Evolutionary conservation across 1,140 invertebrate species (phyloP), one percentile per base, ranked within the genome.

Genomic region (Melitaea cinxia): DNA sequence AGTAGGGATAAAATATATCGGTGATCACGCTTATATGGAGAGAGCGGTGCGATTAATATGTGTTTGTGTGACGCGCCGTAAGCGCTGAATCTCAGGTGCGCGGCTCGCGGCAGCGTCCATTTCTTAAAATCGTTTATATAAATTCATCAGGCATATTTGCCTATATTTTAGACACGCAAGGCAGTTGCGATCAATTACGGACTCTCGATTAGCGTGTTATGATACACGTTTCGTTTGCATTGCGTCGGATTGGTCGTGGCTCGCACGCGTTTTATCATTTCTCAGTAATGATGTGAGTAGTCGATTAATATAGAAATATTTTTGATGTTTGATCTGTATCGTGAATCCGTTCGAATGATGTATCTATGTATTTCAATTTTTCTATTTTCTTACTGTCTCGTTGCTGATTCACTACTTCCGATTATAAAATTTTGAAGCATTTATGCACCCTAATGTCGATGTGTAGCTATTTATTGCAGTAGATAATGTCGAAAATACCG

Each of bases 251-350:
- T 64, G 68, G 67, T 68, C 65, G 73, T 75, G 78, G 76, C 76
- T 59, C 72, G 77, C 77, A 79, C 70, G 73, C 69, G 69, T 83
- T 80, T 79, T 82, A 77, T 82, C 68, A 72, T 78, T 73, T 80
- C 72, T 82, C 78, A 79, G 67, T 81, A 80, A 78, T 74, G 73
- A 82, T 86, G 79, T 85, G 79, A 78, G 83, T 90, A 85, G 84
- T 80, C 66, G 74, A 80, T 83, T 83, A 83, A 84, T 80, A 89
- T 87, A 90, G 82, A 83, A 78, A 87, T 85, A 88, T 88, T 88
- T 89, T 90, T 83, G 84, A 85, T 88, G 84, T 88, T 82, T 75
- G 77, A 78, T 85, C 83, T 83, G 84, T 88, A 88, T 88, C 83
- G 82, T 88, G 80, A 80, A 79, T 79, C 80, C 74, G 69, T 83